These are phyloP conservation scores for Cephus runcator DNA, from an alignment of 2,888 invertebrate species.

Conservation along the genomic window DNA sequence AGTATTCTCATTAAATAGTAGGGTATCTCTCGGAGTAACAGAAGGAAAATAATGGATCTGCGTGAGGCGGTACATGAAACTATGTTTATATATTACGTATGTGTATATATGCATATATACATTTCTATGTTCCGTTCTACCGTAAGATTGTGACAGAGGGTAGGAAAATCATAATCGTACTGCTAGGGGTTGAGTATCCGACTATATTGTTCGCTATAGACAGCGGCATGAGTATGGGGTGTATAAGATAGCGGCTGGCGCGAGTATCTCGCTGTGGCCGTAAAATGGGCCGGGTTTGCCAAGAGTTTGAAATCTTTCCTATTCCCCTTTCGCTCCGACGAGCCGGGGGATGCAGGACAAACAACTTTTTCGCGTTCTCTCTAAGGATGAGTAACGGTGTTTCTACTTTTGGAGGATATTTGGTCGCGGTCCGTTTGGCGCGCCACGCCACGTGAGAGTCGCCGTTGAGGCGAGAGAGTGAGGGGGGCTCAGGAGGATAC, in stretches of 20 bases:
- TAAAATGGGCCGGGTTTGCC: conserved; percentile 56
- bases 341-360: conserved; percentile 56
- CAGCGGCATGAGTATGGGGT: not conserved
- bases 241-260: conserved; percentile 35
- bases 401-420: conserved; percentile 56
- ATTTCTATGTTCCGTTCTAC: not conserved
- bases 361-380: conserved; percentile 60
- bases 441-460: conserved; percentile 45
- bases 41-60: conserved; percentile 9
- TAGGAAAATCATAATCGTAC: not conserved
- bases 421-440: conserved; percentile 53
- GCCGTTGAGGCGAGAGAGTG: conserved; percentile 8
- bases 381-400: conserved; percentile 52
- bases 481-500: not conserved
- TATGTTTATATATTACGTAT: conserved; percentile 6
- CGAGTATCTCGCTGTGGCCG: conserved; percentile 37
- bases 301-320: conserved; percentile 53
- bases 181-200: not conserved
- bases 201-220: not conserved
- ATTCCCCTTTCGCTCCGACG: conserved; percentile 33
- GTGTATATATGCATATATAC: not conserved
- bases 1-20: not conserved
- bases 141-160: not conserved
- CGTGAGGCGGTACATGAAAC: conserved; percentile 16
- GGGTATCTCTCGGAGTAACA: not conserved